A percentile compares a stretch with the other conserved stretches of the same genome.
Evolutionary conservation across 1,140 invertebrate genomes (phyloP).

Genomic region (Harpegnathos saltator): DNA sequence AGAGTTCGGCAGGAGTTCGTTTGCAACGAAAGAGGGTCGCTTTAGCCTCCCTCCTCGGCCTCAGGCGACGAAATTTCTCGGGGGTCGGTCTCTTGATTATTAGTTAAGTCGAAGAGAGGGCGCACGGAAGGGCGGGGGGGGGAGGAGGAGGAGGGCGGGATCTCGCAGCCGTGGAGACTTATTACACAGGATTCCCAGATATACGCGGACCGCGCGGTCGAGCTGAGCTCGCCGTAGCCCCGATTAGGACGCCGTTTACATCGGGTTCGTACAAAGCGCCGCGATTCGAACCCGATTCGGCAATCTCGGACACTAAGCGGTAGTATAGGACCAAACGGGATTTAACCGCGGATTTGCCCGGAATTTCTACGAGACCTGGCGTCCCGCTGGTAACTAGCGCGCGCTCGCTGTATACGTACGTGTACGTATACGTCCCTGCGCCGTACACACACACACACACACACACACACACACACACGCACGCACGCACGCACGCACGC

Average conservation of each 20-base stretch:
- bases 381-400: conserved; percentile 33
- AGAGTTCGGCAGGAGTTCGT: too few species aligned
- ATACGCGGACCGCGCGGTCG: conserved; percentile 29
- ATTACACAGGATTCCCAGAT: conserved; percentile 57
- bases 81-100: not conserved
- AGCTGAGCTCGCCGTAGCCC: conserved; percentile 27
- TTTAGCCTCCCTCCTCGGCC: too few species aligned
- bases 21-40: not conserved
- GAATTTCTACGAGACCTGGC: conserved; percentile 56
- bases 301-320: conserved; percentile 52
- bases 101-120: conserved; percentile 17
- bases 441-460: not conserved
- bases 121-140: not conserved
- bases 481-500: not conserved
- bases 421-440: not conserved
- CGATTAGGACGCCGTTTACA: conserved; percentile 59
- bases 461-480: not conserved
- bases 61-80: not conserved
- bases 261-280: conserved; percentile 56
- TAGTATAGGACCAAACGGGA: conserved; percentile 53
- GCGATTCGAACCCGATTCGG: conserved; percentile 55
- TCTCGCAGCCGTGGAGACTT: conserved; percentile 40
- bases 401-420: not conserved
- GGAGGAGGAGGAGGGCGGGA: too few species aligned
- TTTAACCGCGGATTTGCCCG: conserved; percentile 60